Percentiles rank a stretch among this genome's conserved stretches.
These are phyloP conservation scores for Drosophila mimetica DNA, from an alignment of 2,888 invertebrate genomes.

Conservation along the genomic window DNA sequence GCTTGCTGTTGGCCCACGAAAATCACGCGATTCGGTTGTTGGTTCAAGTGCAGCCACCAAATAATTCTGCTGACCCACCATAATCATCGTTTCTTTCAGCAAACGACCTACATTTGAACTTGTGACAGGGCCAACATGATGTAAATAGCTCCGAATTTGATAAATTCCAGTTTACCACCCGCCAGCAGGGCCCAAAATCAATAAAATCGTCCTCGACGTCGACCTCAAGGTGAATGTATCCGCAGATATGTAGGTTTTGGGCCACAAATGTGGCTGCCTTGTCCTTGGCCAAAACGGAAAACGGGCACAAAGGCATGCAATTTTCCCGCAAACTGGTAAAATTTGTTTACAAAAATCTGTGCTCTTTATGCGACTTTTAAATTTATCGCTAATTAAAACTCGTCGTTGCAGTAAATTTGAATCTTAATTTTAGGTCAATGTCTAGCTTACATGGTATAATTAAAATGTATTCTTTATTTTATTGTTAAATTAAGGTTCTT, in stretches of 20 bases:
- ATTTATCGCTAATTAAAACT: neutral
- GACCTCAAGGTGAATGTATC: slow-evolving; percentile 50
- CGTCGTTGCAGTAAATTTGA: neutral
- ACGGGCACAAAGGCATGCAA: neutral
- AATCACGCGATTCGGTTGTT: slow-evolving; percentile 66
- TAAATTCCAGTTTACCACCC: slow-evolving; percentile 18
- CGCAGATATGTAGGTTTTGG: slow-evolving; percentile 5
- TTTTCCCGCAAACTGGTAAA: slow-evolving; percentile 11
- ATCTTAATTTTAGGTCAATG: slow-evolving; percentile 17
- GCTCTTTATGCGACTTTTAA: neutral
- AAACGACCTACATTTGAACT: slow-evolving; percentile 76
- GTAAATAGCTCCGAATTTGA: slow-evolving; percentile 41
- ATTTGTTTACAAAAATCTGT: neutral
- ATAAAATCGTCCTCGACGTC: slow-evolving; percentile 50
- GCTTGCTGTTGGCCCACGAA: slow-evolving; percentile 54
- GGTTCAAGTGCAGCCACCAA: slow-evolving; percentile 62
- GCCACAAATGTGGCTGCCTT: slow-evolving; percentile 13
- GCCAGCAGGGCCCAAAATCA: slow-evolving; percentile 50
- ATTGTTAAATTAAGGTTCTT: neutral
- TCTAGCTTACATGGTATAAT: neutral
- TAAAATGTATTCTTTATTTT: neutral
- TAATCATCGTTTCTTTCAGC: slow-evolving; percentile 8
- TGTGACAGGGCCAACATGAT: slow-evolving; percentile 50
- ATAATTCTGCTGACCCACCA: slow-evolving; percentile 61
- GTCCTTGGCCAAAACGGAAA: too few species aligned